Base-by-base conservation (phyloP, 2,888 invertebrate species). In the Rhimphoctona megacephalus region DNA sequence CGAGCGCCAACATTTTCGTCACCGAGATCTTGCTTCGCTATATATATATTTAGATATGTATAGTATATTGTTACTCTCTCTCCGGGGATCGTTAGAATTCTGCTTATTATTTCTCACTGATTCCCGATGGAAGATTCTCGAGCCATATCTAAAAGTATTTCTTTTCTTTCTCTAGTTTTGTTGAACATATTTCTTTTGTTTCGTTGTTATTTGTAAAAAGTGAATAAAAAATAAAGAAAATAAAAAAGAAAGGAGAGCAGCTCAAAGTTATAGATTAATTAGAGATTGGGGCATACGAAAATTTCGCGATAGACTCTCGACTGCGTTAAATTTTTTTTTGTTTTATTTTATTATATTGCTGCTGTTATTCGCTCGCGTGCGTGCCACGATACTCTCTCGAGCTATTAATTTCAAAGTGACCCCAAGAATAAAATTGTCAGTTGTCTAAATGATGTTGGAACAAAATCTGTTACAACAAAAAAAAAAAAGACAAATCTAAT, bases 241-340 rank as follows among this genome's bases (percentile, higher is more conserved):
- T 6, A 7, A 54, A 64, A 66, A 46, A 69, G 72, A 46, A 86
- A 87, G 46, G 49, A 67, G 73, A 85, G 86, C 87, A 86, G 87
- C 88, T 89, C 88, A 88, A 88, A 69, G 80, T 83, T 85, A 30
- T 80, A 86, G 54, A 83, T 81, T 83, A 61, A n/a, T n/a, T n/a
- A n/a, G n/a, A n/a, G 39, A 78, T 83, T 57, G 78, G 74, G 64
- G 54, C 72, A 39, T 22, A 69, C 77, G 81, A 73, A 76, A 36
- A 84, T 74, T 81, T 84, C 78, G 78, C 84, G 77, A 81, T 74
- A 64, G 84, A 69, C 81, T 84, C 83, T 83, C 84, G 84, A 82
- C 54, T 85, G 74, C 81, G 81, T 87, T 79, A 54, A 76, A 6
- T 43, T n/a, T 43, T 39, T 70, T 22, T 46, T 70, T 76, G 33